Evolutionary conservation across 2,888 invertebrate genomes (phyloP), one percentile per base, ranked within the genome.

Genomic region (Elmis aenea): DNA sequence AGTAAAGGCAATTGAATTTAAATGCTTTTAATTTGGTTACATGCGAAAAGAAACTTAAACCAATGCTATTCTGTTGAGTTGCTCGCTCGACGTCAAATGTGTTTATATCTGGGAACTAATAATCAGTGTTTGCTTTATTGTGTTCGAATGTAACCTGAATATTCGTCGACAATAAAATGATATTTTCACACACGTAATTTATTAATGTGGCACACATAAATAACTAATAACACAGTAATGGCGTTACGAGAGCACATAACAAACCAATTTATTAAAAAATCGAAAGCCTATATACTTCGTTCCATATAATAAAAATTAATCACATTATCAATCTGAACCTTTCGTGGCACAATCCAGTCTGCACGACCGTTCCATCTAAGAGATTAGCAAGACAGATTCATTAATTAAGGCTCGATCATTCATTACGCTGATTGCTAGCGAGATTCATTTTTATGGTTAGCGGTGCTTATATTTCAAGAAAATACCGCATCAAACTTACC

Each of bases 381-480:
- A 68, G 68, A 68, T 67, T 68, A 68, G 67, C 67, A 66, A 67
- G 67, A 67, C 68, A 67, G 67, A 67, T 68, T 68, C 68, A 67
- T 68, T 68, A 67, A 68, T 67, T 68, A 66, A 67, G 66, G 58
- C 57, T 57, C 64, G 67, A 68, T 66, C 67, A 65, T 67, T 68
- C 67, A 67, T 68, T 68, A 67, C 61, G 64, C 61, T 66, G 67
- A 68, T 67, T 67, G 66, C 57, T 58, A 59, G 57, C 51, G 22
- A 30, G 36, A 42, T 22, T 39, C 51, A 24, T 39, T 36, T 33
- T 43, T 26, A 10, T 21, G 23, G 23, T 20, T 36, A 45, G 44
- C 45, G 44, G 42, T 18, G 24, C 25, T 24, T 12, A 21, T 38
- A 15, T 23, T 15, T 38, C 38, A 35, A 8, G 8, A 5, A 8